Evolutionary conservation across 2,888 invertebrate species (phyloP).

Genomic region (Tenthredo amoena): DNA sequence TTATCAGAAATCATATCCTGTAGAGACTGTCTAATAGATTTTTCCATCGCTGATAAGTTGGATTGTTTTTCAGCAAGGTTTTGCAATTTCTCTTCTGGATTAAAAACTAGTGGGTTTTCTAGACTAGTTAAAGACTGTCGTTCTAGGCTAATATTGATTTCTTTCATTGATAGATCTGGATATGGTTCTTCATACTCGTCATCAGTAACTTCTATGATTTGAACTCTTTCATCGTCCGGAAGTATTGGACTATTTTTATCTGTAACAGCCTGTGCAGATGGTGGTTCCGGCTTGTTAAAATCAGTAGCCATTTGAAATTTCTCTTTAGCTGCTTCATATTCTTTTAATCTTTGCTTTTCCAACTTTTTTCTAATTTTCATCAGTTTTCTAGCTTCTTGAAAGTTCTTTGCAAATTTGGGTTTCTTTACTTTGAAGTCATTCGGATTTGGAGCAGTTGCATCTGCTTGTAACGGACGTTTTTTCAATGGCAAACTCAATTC

Average conservation of each 20-base stretch:
- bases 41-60: constrained; percentile 69
- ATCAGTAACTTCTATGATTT: constrained; percentile 74
- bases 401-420: constrained; percentile 85
- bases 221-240: constrained; percentile 74
- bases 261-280: background rate
- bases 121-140: constrained; percentile 71
- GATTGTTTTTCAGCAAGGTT: constrained; percentile 61
- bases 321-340: constrained; percentile 78
- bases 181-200: constrained; percentile 75
- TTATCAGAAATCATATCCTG: constrained; percentile 69
- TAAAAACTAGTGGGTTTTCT: constrained; percentile 60
- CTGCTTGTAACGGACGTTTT: constrained; percentile 68
- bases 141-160: constrained; percentile 68
- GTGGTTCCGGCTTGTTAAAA: background rate
- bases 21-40: constrained; percentile 68
- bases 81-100: constrained; percentile 57
- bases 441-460: constrained; percentile 55
- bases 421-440: constrained; percentile 80
- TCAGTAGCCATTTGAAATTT: constrained; percentile 44
- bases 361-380: constrained; percentile 85
- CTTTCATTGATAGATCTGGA: constrained; percentile 64
- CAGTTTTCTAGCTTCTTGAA: constrained; percentile 83
- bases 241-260: constrained; percentile 13
- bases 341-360: constrained; percentile 82
- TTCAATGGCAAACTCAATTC: constrained; percentile 71